Percentiles rank a stretch among this genome's conserved stretches.
These are phyloP conservation scores for Pasiphila rectangulata DNA, from an alignment of 2,888 invertebrate genomes.

Conservation along the genomic window DNA sequence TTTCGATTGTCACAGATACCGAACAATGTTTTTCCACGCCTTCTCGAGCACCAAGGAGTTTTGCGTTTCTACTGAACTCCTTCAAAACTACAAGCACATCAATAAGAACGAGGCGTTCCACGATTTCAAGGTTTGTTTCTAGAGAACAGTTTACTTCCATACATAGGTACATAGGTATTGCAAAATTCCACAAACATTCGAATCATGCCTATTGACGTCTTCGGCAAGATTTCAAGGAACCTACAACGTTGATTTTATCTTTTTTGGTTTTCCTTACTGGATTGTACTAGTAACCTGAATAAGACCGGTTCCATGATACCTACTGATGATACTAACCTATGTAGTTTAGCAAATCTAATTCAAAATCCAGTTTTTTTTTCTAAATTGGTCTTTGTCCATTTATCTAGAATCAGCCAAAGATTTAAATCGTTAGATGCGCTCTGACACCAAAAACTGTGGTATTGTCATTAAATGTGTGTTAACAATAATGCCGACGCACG, in stretches of 20 bases:
- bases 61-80: constrained; percentile 86
- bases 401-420: too few relatives aligned
- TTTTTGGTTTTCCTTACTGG: neutral
- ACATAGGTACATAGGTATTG: constrained; percentile 10
- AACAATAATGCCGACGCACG: too few relatives aligned
- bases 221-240: neutral
- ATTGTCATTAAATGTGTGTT: too few relatives aligned
- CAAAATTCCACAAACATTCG: constrained; percentile 4
- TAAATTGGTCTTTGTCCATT: too few relatives aligned
- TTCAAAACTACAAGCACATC: constrained; percentile 87
- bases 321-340: too few relatives aligned
- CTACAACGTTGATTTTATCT: neutral
- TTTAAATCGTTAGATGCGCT: too few relatives aligned
- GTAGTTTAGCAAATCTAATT: too few relatives aligned
- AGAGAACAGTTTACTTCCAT: constrained; percentile 8
- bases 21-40: constrained; percentile 90
- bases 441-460: too few relatives aligned
- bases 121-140: constrained; percentile 82
- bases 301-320: neutral
- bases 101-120: constrained; percentile 84
- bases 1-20: constrained; percentile 67
- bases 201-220: neutral
- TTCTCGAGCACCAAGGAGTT: constrained; percentile 90
- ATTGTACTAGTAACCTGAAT: neutral
- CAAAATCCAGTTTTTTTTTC: too few relatives aligned